Conservation (phyloP, 2,113 vertebrate genomes). For the Corythornis madagascariensis region DNA sequence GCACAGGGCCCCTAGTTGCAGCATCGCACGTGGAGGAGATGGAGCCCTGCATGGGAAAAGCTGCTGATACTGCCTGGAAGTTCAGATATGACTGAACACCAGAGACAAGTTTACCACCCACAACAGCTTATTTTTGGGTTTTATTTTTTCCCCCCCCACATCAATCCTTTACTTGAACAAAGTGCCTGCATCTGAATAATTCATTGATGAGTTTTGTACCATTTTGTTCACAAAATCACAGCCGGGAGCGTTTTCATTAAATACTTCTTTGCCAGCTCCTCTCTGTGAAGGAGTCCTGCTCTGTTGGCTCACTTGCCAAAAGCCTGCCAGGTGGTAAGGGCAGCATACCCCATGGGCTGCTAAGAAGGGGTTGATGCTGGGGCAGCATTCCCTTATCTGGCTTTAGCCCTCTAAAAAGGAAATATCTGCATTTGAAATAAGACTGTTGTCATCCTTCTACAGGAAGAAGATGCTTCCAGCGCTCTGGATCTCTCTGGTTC, state of each 20-base stretch:
- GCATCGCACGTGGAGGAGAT: neutral
- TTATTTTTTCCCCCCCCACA: neutral
- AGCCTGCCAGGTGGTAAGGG: neutral
- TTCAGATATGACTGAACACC: neutral
- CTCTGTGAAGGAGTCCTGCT: neutral
- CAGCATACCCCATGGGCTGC: neutral
- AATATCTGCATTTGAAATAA: neutral
- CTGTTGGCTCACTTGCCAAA: neutral
- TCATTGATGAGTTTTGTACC: slow-evolving; percentile 7
- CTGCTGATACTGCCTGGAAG: neutral
- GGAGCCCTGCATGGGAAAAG: neutral
- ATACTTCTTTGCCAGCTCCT: neutral
- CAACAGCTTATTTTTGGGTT: neutral
- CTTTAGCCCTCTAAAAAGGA: neutral
- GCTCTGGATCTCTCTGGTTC: neutral
- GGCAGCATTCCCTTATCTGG: neutral
- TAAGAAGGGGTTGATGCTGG: neutral
- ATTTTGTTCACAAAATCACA: slow-evolving; percentile 20
- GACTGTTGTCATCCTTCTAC: neutral
- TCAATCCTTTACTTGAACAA: neutral
- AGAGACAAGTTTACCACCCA: neutral
- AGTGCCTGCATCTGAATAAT: slow-evolving; percentile 23
- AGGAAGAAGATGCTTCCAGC: neutral
- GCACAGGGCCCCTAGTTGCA: neutral
- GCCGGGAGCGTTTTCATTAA: neutral